Conservation (phyloP, 64 coral and sea anemone species). For the Pocillopora damicornis region DNA sequence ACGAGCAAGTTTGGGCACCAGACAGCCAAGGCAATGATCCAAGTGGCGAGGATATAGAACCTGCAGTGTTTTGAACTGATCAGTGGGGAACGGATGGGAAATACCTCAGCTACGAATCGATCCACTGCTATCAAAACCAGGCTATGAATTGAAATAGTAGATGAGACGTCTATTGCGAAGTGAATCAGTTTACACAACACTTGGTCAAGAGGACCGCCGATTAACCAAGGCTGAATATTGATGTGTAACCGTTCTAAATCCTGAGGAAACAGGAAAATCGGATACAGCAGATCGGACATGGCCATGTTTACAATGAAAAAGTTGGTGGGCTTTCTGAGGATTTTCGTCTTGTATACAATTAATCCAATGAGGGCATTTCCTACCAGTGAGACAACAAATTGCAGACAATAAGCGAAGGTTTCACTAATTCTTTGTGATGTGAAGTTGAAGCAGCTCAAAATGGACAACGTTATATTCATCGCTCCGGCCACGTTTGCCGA, state of each 20-base stretch:
- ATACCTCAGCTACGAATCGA: too few species aligned
- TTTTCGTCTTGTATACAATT: background rate
- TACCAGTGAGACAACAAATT: background rate
- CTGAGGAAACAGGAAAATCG: background rate
- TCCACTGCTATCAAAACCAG: background rate
- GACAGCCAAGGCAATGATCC: background rate
- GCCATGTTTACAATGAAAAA: slow-evolving; percentile 21
- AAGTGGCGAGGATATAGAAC: too few species aligned
- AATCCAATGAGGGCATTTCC: slow-evolving; percentile 2
- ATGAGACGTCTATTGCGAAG: background rate
- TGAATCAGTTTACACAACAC: background rate
- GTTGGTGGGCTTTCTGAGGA: background rate
- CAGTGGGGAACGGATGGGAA: too few species aligned
- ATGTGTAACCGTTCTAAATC: background rate
- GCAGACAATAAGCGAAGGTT: background rate
- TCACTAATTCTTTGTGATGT: background rate
- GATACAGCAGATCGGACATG: background rate
- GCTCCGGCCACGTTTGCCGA: background rate
- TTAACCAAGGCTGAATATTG: background rate
- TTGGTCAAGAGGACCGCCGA: background rate
- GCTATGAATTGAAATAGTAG: background rate
- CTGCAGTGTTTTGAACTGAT: too few species aligned
- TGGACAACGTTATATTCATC: background rate
- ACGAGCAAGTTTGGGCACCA: background rate
- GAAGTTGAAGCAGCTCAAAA: background rate